A percentile compares a stretch with the other conserved stretches of the same genome.
These are phyloP conservation scores for Pagrus major DNA, from an alignment of 2,113 vertebrate genomes.

Conservation along the genomic window DNA sequence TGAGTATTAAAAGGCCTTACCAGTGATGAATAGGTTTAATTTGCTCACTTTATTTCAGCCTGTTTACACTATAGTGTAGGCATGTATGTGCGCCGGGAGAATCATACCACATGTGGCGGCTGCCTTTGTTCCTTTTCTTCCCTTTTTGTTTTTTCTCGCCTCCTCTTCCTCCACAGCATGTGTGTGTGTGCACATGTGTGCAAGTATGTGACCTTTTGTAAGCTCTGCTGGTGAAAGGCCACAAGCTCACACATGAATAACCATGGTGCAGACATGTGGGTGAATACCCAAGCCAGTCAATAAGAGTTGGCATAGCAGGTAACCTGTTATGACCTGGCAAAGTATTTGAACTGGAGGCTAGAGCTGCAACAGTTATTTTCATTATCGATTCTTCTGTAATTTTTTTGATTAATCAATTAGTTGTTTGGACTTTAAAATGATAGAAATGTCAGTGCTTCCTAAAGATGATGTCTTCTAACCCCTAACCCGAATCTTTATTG, in stretches of 20 bases:
- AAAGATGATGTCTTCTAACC: too few species aligned
- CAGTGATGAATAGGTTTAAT: slow-evolving; percentile 81
- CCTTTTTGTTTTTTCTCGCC: slow-evolving; percentile 12
- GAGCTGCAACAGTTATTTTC: too few species aligned
- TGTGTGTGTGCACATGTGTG: not conserved
- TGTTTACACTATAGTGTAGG: slow-evolving; percentile 45
- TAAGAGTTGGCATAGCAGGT: slow-evolving; percentile 53
- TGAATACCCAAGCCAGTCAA: slow-evolving; percentile 62
- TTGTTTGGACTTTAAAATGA: too few species aligned
- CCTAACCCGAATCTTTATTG: too few species aligned
- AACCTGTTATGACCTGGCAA: slow-evolving; percentile 53
- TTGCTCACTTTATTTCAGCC: slow-evolving; percentile 55
- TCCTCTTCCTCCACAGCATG: slow-evolving; percentile 27
- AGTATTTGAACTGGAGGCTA: too few species aligned
- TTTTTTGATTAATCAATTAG: too few species aligned
- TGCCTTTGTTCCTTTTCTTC: slow-evolving; percentile 41
- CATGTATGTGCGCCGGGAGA: slow-evolving; percentile 11
- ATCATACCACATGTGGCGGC: slow-evolving; percentile 22
- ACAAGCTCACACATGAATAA: slow-evolving; percentile 73
- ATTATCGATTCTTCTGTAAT: too few species aligned
- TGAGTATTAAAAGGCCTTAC: slow-evolving; percentile 69
- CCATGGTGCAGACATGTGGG: slow-evolving; percentile 59
- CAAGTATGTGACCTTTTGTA: slow-evolving; percentile 65
- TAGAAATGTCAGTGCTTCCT: too few species aligned
- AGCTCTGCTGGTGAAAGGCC: slow-evolving; percentile 72